Percentiles rank a stretch among this genome's conserved stretches.
Evolutionary conservation across 2,797 vertebrate genomes (phyloP).

Genomic region (Adelosebastes latens): DNA sequence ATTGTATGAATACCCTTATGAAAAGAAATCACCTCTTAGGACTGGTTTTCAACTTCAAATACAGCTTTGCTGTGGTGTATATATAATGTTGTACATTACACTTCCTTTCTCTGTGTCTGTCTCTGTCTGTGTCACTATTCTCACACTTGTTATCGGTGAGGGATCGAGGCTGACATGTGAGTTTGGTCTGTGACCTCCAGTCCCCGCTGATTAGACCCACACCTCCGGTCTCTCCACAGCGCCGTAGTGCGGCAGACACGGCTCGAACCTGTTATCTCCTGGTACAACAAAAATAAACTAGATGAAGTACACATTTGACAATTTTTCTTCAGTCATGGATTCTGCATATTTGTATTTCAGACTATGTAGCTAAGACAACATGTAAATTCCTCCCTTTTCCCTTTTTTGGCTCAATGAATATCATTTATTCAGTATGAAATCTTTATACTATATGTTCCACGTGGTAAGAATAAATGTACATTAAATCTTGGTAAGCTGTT

Average conservation of each 20-base stretch:
- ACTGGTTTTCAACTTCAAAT: conserved; percentile 99
- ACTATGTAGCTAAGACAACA: conserved; percentile 99
- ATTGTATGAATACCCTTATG: conserved; percentile 98
- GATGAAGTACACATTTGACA: conserved; percentile 98
- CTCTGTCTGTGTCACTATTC: conserved; percentile 88
- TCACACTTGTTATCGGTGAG: conserved; percentile 83
- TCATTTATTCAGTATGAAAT: conserved; percentile 99
- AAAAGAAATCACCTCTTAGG: conserved; percentile 98
- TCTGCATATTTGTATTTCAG: conserved; percentile 99
- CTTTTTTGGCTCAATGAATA: conserved; percentile 99
- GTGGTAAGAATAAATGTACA: conserved; percentile 99
- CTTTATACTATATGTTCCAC: conserved; percentile 99
- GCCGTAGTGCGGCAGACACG: conserved; percentile 81
- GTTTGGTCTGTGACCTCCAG: conserved; percentile 84
- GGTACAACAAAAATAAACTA: conserved; percentile 87
- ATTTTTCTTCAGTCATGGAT: conserved; percentile 95
- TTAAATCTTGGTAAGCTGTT: conserved; percentile 99
- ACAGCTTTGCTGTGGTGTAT: conserved; percentile 98
- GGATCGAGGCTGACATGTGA: conserved; percentile 83
- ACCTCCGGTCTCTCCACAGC: conserved; percentile 80
- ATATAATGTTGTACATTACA: conserved; percentile 99
- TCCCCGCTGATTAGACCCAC: conserved; percentile 76
- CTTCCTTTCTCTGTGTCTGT: conserved; percentile 89
- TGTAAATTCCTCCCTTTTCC: conserved; percentile 99
- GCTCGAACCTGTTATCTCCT: conserved; percentile 84